Percentiles rank a stretch among this genome's conserved stretches.
phyloP scores from a whole-genome alignment of 64 coral and sea anemone genomes.

The Actinia tenebrosa region DNA sequence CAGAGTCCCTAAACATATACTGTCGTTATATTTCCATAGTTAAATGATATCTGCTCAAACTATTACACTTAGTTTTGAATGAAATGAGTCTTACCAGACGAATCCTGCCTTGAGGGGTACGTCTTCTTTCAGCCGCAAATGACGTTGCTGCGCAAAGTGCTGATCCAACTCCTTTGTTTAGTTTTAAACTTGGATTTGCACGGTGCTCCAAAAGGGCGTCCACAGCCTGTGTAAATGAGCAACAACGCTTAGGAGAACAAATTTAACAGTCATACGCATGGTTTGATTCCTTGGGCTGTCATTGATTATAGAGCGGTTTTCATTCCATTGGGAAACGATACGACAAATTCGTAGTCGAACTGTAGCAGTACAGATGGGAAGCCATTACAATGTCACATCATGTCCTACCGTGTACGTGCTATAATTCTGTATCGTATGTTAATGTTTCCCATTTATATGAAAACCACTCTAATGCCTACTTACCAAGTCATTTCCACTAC shows the following conservation, averaged over 20 bases:
- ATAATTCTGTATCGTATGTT: too few relatives aligned
- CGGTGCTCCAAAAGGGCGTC: constrained; percentile 71
- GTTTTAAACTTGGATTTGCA: constrained; percentile 77
- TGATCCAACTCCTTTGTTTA: constrained; percentile 83
- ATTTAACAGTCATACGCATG: too few relatives aligned
- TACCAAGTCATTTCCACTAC: constrained; percentile 94
- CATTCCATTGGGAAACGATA: too few relatives aligned
- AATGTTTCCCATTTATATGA: too few relatives aligned
- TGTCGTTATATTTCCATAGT: not conserved
- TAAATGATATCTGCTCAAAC: too few relatives aligned
- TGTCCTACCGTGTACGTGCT: too few relatives aligned
- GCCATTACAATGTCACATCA: too few relatives aligned
- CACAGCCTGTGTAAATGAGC: constrained; percentile 53
- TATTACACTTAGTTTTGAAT: not conserved
- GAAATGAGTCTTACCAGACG: constrained; percentile 58
- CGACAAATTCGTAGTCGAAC: too few relatives aligned
- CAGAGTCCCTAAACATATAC: too few relatives aligned
- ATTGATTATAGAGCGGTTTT: too few relatives aligned
- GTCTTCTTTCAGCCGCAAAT: constrained; percentile 85
- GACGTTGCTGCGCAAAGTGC: constrained; percentile 88
- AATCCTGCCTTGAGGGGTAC: constrained; percentile 71
- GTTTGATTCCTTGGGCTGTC: too few relatives aligned
- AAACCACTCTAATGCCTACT: not conserved
- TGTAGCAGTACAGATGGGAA: too few relatives aligned
- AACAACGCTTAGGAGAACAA: not conserved